A percentile compares a stretch with the other conserved stretches of the same genome.
Evolutionary conservation across 2,888 invertebrate genomes (phyloP).

Genomic region (Prenolepis imparis): DNA sequence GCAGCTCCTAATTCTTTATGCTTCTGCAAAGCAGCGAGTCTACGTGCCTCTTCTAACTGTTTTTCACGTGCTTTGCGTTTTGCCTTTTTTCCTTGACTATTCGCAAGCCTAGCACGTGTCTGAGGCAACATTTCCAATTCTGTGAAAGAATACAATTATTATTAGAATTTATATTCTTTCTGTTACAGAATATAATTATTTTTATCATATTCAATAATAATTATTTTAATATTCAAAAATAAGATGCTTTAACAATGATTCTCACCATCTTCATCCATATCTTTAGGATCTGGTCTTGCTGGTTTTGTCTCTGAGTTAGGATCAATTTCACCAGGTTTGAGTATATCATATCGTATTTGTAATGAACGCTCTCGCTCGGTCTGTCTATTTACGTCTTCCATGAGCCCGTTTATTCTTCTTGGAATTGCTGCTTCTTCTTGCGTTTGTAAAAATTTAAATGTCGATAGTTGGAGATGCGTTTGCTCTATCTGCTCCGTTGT

Average conservation of each 20-base stretch:
- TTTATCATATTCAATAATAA: neutral
- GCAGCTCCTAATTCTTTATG: conserved; percentile 98
- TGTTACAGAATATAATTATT: neutral
- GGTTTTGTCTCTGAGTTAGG: conserved; percentile 99
- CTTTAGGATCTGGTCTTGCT: conserved; percentile 99
- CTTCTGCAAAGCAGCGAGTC: conserved; percentile 98
- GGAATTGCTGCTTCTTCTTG: conserved; percentile 97
- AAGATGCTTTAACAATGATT: conserved; percentile 1
- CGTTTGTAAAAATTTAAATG: conserved; percentile 95
- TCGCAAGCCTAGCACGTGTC: conserved; percentile 98
- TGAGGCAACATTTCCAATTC: conserved; percentile 99
- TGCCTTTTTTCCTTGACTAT: conserved; percentile 98
- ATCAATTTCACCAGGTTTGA: conserved; percentile 99
- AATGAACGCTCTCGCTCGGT: conserved; percentile 95
- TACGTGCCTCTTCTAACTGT: conserved; percentile 98
- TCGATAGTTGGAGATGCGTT: conserved; percentile 94
- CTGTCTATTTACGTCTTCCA: conserved; percentile 97
- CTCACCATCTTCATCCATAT: conserved; percentile 99
- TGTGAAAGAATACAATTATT: conserved; percentile 82
- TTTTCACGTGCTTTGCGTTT: conserved; percentile 98
- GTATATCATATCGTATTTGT: conserved; percentile 93
- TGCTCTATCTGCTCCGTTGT: conserved; percentile 97
- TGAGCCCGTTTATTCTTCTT: conserved; percentile 94
- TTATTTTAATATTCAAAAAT: neutral
- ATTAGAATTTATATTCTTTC: neutral